Conservation (phyloP, 2,113 vertebrate genomes). For the Paratilapia polleni region DNA sequence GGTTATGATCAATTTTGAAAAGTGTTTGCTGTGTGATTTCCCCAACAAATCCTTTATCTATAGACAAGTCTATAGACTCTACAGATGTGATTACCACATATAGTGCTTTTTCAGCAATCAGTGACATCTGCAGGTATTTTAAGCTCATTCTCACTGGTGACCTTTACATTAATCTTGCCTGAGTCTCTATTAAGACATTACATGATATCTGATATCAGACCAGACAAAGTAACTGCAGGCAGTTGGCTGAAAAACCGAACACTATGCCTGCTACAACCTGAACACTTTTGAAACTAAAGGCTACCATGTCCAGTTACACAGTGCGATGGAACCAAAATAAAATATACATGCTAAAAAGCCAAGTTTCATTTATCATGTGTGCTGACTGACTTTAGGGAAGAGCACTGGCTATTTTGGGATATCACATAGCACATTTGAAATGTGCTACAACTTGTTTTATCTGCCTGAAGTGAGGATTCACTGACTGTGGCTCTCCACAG, state of each 20-base stretch:
- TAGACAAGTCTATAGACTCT: not conserved
- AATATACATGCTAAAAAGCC: not conserved
- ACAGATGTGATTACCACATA: not conserved
- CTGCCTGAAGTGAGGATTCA: not conserved
- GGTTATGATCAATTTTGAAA: not conserved
- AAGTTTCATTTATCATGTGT: not conserved
- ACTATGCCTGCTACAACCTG: not conserved
- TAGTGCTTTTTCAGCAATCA: no score
- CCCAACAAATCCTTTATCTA: not conserved
- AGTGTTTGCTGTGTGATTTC: not conserved
- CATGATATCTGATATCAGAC: not conserved
- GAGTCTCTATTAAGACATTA: not conserved
- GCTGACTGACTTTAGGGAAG: not conserved
- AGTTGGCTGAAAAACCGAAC: not conserved
- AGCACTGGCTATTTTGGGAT: not conserved
- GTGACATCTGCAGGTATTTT: not conserved
- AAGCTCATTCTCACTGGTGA: not conserved
- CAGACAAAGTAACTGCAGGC: not conserved
- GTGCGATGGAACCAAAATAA: not conserved
- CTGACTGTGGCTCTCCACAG: slow-evolving; percentile 7
- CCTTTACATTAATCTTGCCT: not conserved
- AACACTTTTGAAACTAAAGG: not conserved
- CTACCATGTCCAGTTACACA: not conserved
- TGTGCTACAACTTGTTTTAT: slow-evolving; percentile 2
- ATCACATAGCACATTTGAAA: slow-evolving; percentile 2